Conservation (phyloP, 2,797 vertebrate species). For the Telmatherina bonti region DNA sequence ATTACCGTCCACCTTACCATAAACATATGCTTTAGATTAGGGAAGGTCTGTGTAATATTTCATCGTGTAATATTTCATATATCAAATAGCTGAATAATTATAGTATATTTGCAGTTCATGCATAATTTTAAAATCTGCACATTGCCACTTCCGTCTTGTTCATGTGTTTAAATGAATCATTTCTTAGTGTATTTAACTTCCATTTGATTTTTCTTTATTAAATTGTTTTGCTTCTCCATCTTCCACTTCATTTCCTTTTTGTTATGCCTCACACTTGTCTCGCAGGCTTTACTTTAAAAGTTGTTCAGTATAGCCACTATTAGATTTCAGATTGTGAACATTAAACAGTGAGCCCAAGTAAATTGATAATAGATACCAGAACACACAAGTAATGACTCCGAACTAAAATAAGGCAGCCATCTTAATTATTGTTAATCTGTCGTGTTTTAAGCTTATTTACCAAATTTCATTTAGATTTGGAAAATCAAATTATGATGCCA, state of each 20-base stretch:
- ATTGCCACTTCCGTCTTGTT: constrained; percentile 32
- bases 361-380: too few relatives aligned
- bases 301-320: neutral
- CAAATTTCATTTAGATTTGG: neutral
- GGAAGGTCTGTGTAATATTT: constrained; percentile 42
- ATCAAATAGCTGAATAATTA: constrained; percentile 38
- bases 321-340: neutral
- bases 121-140: constrained; percentile 22
- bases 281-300: neutral
- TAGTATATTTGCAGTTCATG: constrained; percentile 30
- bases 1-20: neutral
- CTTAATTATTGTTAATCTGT: neutral
- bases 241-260: neutral
- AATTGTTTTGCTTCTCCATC: constrained; percentile 40
- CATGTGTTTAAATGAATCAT: constrained; percentile 31
- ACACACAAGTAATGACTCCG: neutral
- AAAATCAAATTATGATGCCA: neutral
- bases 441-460: neutral
- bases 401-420: neutral
- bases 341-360: neutral
- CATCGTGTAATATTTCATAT: neutral
- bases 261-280: constrained; percentile 8
- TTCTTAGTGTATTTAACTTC: constrained; percentile 37
- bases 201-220: constrained; percentile 11
- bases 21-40: constrained; percentile 18